Evolutionary conservation across 1,140 invertebrate species (phyloP), one percentile per base, ranked within the genome.

Genomic region (Palaemon carinicauda): DNA sequence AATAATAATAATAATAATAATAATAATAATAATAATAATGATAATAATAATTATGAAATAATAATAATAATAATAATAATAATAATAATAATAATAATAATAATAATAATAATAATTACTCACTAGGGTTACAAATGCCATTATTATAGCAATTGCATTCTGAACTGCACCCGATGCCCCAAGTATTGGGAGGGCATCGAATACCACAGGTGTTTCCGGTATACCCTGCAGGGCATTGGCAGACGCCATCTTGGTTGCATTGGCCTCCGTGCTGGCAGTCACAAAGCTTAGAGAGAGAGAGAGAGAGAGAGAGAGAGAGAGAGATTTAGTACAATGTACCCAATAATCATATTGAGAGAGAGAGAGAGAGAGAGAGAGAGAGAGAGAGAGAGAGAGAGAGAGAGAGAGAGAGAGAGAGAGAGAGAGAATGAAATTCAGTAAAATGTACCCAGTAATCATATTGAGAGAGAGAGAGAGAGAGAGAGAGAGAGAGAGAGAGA

Each of bases 181-280:
- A 90, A n/a, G 89, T 89, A 19, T 84, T 53, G 14, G 90, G 89
- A 10, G 92, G 92, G 87, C 92, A 93, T 0, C 91, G 91, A 87
- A 91, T 90, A 78, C 92, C 91, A 89, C 92, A 92, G n/a, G 86
- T 88, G 1, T 90, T 88, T 19, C 91, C 92, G n/a, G 90, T 90
- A 33, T 92, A 90, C 9, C 91, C 91, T 0, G 91, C 90, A 85
- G 94, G 91, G 91, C 97, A 98, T 83, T 95, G 93, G 90, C 97
- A 98, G 87, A 93, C 92, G 50, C 96, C 96, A 27, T 91, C 90
- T 41, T 90, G 90, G 88, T 92, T 90, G 90, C 92, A 93, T 41
- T 85, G 89, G 15, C 91, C 92, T 2, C 92, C 92, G 89, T 93
- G 92, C 73, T 91, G 90, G 90, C 97, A 97, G 77, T 95, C 93